Conservation (phyloP, 2,113 vertebrate species). For the Baryphthengus martii region DNA sequence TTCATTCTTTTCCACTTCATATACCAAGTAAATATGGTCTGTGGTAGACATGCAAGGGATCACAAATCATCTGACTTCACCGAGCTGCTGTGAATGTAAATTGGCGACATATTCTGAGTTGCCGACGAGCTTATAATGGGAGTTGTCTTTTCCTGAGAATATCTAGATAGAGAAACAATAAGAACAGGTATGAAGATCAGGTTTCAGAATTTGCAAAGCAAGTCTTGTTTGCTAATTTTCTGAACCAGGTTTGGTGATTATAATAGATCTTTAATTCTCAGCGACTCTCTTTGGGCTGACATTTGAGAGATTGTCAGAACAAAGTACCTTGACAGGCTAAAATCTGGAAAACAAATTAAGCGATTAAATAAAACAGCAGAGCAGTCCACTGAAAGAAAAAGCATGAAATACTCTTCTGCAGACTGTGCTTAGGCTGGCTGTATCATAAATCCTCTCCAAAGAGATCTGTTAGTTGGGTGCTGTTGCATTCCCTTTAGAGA, state of each 20-base stretch:
- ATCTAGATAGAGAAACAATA: neutral
- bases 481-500: neutral
- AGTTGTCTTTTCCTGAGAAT: neutral
- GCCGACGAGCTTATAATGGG: neutral
- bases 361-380: neutral
- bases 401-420: neutral
- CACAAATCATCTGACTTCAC: neutral
- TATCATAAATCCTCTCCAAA: neutral
- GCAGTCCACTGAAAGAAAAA: neutral
- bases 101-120: neutral
- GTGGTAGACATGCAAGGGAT: neutral
- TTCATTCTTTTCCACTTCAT: neutral
- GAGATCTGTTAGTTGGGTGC: neutral
- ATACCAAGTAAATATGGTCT: neutral
- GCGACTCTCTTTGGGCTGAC: neutral
- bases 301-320: neutral
- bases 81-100: slow-evolving; percentile 9
- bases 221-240: neutral
- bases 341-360: neutral
- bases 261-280: neutral
- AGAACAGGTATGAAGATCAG: neutral
- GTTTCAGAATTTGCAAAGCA: neutral
- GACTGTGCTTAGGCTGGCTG: neutral
- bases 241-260: neutral
- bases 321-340: neutral